These are phyloP conservation scores for Drosophila prostipennis DNA, from an alignment of 2,888 invertebrate genomes.

Conservation along the genomic window DNA sequence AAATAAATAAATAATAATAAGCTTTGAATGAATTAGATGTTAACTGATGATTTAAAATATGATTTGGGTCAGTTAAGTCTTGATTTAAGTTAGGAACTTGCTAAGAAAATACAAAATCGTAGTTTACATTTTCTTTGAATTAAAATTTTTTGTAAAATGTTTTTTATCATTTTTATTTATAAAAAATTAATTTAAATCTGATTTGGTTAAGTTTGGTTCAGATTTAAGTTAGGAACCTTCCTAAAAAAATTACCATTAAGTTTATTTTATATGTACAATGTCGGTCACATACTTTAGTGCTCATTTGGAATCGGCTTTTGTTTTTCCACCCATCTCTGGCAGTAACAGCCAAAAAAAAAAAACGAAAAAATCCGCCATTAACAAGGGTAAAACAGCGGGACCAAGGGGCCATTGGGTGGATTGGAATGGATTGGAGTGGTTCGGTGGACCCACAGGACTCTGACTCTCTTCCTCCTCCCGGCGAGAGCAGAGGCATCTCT, in stretches of 20 bases:
- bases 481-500: conserved; percentile 30
- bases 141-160: no score
- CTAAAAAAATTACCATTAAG: not conserved
- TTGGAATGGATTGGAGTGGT: not conserved
- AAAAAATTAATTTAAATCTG: no score
- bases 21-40: no score
- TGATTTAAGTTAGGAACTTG: no score
- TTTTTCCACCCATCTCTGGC: conserved; percentile 1
- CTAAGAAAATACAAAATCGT: no score
- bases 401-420: not conserved
- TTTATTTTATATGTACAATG: not conserved
- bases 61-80: no score
- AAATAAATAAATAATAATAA: no score
- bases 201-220: no score
- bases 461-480: conserved; percentile 3
- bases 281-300: not conserved
- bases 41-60: no score
- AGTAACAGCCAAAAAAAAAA: conserved; percentile 29
- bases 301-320: not conserved
- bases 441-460: not conserved
- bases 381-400: conserved; percentile 10
- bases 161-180: no score
- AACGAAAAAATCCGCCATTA: conserved; percentile 49
- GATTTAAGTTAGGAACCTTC: no score
- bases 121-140: no score